Evolutionary conservation across 2,888 invertebrate genomes (phyloP), one percentile per base, ranked within the genome.

Genomic region (Mesorhabditis sp.): DNA sequence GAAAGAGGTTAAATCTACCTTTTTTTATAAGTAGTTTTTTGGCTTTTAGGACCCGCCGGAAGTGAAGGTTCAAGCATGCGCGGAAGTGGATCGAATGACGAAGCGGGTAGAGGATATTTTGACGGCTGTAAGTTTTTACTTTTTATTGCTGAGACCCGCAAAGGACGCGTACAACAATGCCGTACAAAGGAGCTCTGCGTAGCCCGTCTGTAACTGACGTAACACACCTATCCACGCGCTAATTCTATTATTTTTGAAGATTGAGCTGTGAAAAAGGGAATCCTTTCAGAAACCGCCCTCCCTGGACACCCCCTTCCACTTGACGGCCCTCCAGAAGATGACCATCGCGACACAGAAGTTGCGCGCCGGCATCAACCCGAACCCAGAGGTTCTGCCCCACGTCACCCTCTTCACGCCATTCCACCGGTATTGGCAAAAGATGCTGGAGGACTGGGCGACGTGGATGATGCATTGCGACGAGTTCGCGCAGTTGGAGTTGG

Each of bases 281-380:
- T 28, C 28, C n/a, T 50, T 50, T 50, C n/a, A 50, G 58, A 50
- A 50, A 13, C 10, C 58, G 7, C 58, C 58, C 58, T 50, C 58
- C 10, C n/a, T 50, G n/a, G n/a, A 50, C 58, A 50, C 10, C n/a
- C 10, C 58, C 58, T 50, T 50, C 58, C 58, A 50, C n/a, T 50
- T 50, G 58, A 50, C 58, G n/a, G 58, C 58, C 58, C 58, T 50
- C n/a, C 58, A 50, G n/a, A 50, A n/a, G 58, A 50, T 50, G 58
- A 50, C 58, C n/a, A 10, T 50, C 1, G 58, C 58, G 10, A 50
- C 58, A 2, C 58, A 50, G n/a, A n/a, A 50, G 58, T 2, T 50
- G n/a, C 58, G 58, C 7, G n/a, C 7, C n/a, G 58, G 58, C 7
- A 10, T 50, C 58, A 50, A 50, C n/a, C 58, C 58, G n/a, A 50